phyloP scores from a whole-genome alignment of 2,113 vertebrate species.

The Orientallactaga bullata region DNA sequence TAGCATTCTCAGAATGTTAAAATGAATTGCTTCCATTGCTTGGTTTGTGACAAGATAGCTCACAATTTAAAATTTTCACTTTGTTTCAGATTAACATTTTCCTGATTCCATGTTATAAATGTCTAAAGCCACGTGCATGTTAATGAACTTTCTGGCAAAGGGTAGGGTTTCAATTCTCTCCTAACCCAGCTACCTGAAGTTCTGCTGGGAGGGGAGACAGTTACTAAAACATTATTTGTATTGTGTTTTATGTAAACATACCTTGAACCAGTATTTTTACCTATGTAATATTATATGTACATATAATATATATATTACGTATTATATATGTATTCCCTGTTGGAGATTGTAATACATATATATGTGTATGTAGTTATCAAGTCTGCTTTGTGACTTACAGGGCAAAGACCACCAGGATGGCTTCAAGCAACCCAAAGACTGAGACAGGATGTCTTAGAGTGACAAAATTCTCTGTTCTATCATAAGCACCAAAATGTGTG shows the following conservation, averaged over 20 bases:
- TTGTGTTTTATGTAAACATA: constrained; percentile 1
- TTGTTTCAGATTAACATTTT: neutral
- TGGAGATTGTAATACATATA: neutral
- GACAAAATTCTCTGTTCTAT: neutral
- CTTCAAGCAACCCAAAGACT: neutral
- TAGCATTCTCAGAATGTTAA: neutral
- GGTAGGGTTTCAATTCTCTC: neutral
- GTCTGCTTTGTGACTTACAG: neutral
- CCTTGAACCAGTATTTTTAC: neutral
- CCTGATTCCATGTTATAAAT: neutral
- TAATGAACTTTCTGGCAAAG: neutral
- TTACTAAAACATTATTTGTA: neutral
- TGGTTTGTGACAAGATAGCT: neutral
- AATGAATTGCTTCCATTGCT: constrained; percentile 12
- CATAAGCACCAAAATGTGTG: neutral
- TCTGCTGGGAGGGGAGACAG: neutral
- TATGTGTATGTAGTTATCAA: neutral
- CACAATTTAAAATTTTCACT: neutral
- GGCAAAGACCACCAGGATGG: neutral
- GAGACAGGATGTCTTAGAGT: too few species aligned
- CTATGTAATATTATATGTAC: neutral
- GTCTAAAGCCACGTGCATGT: neutral
- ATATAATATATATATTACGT: too few species aligned
- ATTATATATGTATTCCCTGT: neutral
- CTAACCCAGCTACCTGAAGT: neutral